A percentile compares a stretch with the other conserved stretches of the same genome.
These are phyloP conservation scores for Capitulum mitella DNA, from an alignment of 2,888 invertebrate genomes.

Conservation along the genomic window DNA sequence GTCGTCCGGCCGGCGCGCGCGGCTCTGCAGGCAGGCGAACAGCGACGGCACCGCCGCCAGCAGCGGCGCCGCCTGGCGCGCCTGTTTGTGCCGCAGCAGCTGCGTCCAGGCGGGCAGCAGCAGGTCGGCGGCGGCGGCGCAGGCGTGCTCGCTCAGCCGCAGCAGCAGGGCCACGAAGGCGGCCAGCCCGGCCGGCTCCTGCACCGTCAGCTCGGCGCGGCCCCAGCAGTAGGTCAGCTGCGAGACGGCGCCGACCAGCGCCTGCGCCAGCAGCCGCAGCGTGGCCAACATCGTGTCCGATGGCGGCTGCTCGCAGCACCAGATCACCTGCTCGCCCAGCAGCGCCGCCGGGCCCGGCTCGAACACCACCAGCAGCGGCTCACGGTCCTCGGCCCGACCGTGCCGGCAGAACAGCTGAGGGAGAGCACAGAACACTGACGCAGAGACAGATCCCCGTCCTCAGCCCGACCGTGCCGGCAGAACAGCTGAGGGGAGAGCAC, in stretches of 20 bases:
- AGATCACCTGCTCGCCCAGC: background rate
- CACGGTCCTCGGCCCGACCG: background rate
- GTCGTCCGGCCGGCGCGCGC: background rate
- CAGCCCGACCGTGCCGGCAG: too few species aligned
- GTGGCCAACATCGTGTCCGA: slow-evolving; percentile 8
- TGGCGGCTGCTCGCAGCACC: background rate
- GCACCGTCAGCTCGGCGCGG: background rate
- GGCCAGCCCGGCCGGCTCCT: background rate
- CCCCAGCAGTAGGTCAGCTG: slow-evolving; percentile 8
- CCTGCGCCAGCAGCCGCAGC: slow-evolving; percentile 3
- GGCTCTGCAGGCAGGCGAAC: background rate
- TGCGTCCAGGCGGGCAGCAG: background rate
- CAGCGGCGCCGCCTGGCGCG: background rate
- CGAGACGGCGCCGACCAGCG: background rate
- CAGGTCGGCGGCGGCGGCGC: background rate
- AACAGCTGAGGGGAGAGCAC: too few species aligned
- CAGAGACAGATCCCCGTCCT: too few species aligned
- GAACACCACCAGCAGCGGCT: slow-evolving; percentile 9
- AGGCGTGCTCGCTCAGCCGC: background rate
- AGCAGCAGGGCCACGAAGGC: background rate
- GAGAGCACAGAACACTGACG: too few species aligned
- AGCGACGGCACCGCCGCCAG: background rate
- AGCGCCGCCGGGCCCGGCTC: background rate
- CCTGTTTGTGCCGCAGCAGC: background rate
- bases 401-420: background rate